These are phyloP conservation scores for Tretioscincus oriximinensis DNA, from an alignment of 2,113 vertebrate genomes.

Conservation along the genomic window DNA sequence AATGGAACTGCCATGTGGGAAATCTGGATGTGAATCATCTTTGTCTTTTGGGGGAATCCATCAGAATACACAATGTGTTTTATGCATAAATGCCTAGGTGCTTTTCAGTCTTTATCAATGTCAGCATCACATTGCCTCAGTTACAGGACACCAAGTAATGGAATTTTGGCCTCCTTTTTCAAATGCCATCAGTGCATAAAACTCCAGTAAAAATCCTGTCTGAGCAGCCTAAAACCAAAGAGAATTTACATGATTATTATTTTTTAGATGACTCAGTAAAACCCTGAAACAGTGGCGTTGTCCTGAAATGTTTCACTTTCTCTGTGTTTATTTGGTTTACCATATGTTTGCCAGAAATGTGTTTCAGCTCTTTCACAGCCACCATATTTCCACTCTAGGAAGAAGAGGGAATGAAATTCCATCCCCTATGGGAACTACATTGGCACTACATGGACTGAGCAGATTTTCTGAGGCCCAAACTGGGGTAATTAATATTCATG, in stretches of 20 bases:
- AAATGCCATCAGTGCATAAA: conserved; percentile 19
- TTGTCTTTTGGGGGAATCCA: not conserved
- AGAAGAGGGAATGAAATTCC: too few species aligned
- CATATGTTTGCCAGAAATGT: too few species aligned
- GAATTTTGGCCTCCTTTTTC: not conserved
- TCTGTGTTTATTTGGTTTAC: too few species aligned
- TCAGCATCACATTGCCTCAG: not conserved
- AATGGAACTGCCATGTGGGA: not conserved
- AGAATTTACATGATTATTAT: not conserved
- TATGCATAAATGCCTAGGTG: not conserved
- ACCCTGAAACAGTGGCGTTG: too few species aligned
- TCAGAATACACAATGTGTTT: not conserved
- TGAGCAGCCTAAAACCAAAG: not conserved
- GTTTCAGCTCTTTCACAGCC: too few species aligned
- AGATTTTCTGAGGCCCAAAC: too few species aligned
- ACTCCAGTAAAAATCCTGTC: not conserved
- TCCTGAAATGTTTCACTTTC: too few species aligned
- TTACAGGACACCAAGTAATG: not conserved
- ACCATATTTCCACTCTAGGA: too few species aligned
- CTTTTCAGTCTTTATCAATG: not conserved
- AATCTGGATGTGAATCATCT: not conserved
- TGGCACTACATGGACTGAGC: too few species aligned
- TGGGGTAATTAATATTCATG: too few species aligned
- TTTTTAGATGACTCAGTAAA: not conserved
- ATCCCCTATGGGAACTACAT: too few species aligned